Base-by-base conservation (phyloP, 2,797 vertebrate species). In the Cirrhinus molitorella region DNA sequence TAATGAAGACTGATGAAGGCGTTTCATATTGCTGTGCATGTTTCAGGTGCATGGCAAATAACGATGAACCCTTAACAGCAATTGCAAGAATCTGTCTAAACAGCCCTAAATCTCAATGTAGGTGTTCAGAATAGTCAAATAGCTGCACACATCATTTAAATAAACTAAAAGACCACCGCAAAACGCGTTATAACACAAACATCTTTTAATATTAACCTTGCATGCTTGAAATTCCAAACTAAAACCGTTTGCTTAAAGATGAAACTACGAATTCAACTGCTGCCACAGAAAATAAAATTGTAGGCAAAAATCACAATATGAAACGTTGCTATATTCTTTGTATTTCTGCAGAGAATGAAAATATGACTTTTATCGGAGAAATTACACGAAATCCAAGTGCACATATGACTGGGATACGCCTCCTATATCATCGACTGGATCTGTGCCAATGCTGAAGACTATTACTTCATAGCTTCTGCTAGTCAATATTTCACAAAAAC, bases 361-460 rank as follows among this genome's bases (percentile, higher is more conserved):
- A 59, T 45, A 43, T 12, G 2, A 23, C 31, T 28, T 63, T 57
- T 8, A 43, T 21, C 8, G 19, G 19, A 75, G 17, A 37, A 37
- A 76, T 1, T 13, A 4, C 10, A 77, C 21, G n/a, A 79, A 84
- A 72, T 61, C n/a, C 17, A 59, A 63, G 23, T 40, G n/a, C 28
- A 14, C 17, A 47, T 63, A 67, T 34, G 25, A 68, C 63, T 78
- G 23, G 71, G 81, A 55, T 43, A 83, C 70, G 65, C 79, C 80
- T 85, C 49, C 34, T 49, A n/a, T 74, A 83, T 79, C 53, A 71
- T 77, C 59, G 43, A 76, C 49, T 85, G 79, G 73, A 77, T 65
- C 14, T 61, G 40, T 76, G 59, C 80, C 84, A 83, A 14, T 59
- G 83, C 28, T 72, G 31, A 84, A 51, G 85, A 70, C n/a, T 51